Evolutionary conservation across 2,888 invertebrate species (phyloP).

Genomic region (Plagodis dolabraria): DNA sequence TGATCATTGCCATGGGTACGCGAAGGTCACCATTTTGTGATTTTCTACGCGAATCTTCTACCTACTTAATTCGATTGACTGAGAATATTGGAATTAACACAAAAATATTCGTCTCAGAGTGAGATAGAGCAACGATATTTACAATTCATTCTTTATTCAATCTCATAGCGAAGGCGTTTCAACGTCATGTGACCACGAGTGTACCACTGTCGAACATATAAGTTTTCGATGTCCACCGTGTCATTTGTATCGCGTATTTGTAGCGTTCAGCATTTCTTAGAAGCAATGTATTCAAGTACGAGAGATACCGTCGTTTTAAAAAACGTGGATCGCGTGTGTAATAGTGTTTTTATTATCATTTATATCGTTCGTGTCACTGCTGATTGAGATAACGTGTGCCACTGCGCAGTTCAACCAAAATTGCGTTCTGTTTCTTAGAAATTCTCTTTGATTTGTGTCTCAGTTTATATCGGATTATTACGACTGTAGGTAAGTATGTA

Average conservation of each 20-base stretch:
- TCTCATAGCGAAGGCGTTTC: conserved; percentile 46
- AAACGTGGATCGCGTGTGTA: conserved; percentile 45
- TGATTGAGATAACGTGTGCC: conserved; percentile 68
- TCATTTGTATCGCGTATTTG: conserved; percentile 27
- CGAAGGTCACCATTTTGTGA: conserved; percentile 68
- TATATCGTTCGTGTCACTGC: conserved; percentile 67
- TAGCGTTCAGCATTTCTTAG: conserved; percentile 36
- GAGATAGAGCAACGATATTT: conserved; percentile 36
- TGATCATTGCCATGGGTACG: conserved; percentile 78
- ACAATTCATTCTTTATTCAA: conserved; percentile 34
- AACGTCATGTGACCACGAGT: conserved; percentile 49
- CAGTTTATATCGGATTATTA: conserved; percentile 22
- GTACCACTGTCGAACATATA: conserved; percentile 32
- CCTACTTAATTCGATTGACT: conserved; percentile 38
- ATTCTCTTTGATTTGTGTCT: conserved; percentile 32
- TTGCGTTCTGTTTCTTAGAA: conserved; percentile 57
- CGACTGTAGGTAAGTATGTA: background rate
- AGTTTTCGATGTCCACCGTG: conserved; percentile 43
- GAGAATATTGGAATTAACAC: conserved; percentile 13
- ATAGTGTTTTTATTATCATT: conserved; percentile 71
- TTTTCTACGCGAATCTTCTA: conserved; percentile 53
- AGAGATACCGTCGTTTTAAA: conserved; percentile 38
- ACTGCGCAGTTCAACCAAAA: conserved; percentile 72
- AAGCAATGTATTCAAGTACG: conserved; percentile 44
- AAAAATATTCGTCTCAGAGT: conserved; percentile 33